These are phyloP conservation scores for Gambusia affinis DNA, from an alignment of 2,113 vertebrate genomes.

Conservation along the genomic window DNA sequence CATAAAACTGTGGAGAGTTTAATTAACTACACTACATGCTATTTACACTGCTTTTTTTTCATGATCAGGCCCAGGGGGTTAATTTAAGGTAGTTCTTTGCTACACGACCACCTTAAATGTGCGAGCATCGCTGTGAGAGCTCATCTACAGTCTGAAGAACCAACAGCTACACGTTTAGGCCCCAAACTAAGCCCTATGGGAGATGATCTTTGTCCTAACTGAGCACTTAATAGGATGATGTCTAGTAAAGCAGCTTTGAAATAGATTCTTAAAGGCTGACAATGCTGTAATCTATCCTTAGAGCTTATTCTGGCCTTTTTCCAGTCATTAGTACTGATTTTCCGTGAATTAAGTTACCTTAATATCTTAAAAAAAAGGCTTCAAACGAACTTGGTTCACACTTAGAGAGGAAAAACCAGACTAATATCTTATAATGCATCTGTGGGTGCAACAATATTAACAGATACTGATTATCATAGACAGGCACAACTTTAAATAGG, in stretches of 20 bases:
- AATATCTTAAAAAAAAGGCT: constrained; percentile 1
- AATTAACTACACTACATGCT: constrained; percentile 51
- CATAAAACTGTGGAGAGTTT: constrained; percentile 88
- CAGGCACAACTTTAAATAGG: constrained; percentile 58
- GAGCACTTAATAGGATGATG: constrained; percentile 50
- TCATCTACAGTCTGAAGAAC: constrained; percentile 37
- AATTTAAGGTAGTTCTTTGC: constrained; percentile 54
- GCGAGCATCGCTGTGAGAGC: constrained; percentile 40
- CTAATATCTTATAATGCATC: constrained; percentile 35
- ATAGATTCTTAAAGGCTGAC: constrained; percentile 31
- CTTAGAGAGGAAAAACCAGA: constrained; percentile 27
- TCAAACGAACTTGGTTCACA: not conserved
- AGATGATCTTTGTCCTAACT: constrained; percentile 33
- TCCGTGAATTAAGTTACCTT: constrained; percentile 16
- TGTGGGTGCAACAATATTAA: constrained; percentile 31
- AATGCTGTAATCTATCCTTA: constrained; percentile 12
- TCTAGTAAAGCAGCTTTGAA: constrained; percentile 33
- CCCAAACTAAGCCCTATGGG: constrained; percentile 33
- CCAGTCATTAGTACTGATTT: constrained; percentile 13
- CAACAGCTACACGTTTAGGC: constrained; percentile 55
- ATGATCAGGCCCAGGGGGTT: constrained; percentile 54
- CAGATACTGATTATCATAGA: constrained; percentile 48
- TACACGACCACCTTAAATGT: constrained; percentile 65
- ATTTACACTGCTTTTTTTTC: constrained; percentile 62
- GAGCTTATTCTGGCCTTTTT: constrained; percentile 19